Conservation (phyloP, 1,140 invertebrate species). For the Antheraea pernyi region DNA sequence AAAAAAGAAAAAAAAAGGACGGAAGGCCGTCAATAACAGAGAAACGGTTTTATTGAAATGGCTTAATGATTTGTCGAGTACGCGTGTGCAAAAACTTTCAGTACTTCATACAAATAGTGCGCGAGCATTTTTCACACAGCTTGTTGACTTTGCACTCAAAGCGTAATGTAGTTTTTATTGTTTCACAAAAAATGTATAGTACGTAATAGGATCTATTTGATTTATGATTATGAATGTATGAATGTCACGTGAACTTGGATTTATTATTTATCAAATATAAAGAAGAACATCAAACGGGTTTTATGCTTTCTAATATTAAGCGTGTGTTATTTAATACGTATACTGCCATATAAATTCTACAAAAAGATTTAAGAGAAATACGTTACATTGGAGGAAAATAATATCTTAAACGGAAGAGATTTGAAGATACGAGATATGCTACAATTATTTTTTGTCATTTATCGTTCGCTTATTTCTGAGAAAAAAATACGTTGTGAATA, state of each 20-base stretch:
- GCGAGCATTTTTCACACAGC: not conserved
- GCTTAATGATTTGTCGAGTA: not conserved
- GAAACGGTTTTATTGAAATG: not conserved
- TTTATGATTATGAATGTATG: not conserved
- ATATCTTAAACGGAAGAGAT: not conserved
- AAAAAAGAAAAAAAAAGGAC: not conserved
- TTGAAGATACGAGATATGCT: not conserved
- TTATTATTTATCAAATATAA: too few species aligned
- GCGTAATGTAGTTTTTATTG: not conserved
- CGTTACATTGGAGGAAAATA: not conserved
- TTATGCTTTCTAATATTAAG: not conserved
- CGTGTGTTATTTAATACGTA: not conserved
- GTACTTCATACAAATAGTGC: not conserved
- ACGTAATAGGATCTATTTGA: not conserved
- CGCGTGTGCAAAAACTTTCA: not conserved
- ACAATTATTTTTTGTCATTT: not conserved
- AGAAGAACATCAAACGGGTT: too few species aligned
- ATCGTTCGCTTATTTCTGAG: not conserved
- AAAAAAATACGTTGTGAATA: not conserved
- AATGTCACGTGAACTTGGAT: too few species aligned
- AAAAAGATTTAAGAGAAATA: not conserved
- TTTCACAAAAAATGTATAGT: not conserved
- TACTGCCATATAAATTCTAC: not conserved
- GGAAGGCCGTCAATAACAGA: not conserved
- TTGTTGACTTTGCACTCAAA: not conserved